Percentiles rank a stretch among this genome's conserved stretches.
Conservation (phyloP, 2,888 invertebrate genomes). For the Apotomis capreana region DNA sequence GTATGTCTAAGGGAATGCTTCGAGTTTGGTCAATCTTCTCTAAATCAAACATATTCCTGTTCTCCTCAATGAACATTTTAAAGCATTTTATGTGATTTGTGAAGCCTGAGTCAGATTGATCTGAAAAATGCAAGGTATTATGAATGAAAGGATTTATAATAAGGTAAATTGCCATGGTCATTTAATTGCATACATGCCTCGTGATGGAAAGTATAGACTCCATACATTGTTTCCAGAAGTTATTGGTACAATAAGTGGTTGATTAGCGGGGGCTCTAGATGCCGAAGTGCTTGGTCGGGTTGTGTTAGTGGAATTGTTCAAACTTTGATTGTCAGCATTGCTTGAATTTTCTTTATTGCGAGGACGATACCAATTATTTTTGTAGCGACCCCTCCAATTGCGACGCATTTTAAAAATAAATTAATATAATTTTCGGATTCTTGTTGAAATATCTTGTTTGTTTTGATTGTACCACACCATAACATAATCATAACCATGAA, state of each 20-base stretch:
- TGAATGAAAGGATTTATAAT: not conserved
- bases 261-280: constrained; percentile 72
- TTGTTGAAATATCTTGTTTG: constrained; percentile 23
- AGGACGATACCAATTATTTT: constrained; percentile 63
- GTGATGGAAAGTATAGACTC: constrained; percentile 90
- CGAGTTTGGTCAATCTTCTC: constrained; percentile 83
- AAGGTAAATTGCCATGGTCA: not conserved
- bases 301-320: constrained; percentile 61
- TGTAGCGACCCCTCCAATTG: constrained; percentile 72
- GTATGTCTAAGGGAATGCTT: constrained; percentile 84
- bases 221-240: constrained; percentile 85
- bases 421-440: constrained; percentile 12
- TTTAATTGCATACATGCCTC: constrained; percentile 74
- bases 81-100: constrained; percentile 58
- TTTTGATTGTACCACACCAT: not conserved
- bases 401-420: constrained; percentile 65
- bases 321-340: constrained; percentile 56
- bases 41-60: constrained; percentile 75
- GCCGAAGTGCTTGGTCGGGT: constrained; percentile 55
- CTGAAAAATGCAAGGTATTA: constrained; percentile 50
- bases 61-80: constrained; percentile 65
- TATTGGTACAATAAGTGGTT: constrained; percentile 67
- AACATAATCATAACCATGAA: not conserved
- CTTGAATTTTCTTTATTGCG: constrained; percentile 53
- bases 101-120: constrained; percentile 61